phyloP scores from a whole-genome alignment of 2,797 vertebrate genomes.

The Gephyroberyx darwinii region DNA sequence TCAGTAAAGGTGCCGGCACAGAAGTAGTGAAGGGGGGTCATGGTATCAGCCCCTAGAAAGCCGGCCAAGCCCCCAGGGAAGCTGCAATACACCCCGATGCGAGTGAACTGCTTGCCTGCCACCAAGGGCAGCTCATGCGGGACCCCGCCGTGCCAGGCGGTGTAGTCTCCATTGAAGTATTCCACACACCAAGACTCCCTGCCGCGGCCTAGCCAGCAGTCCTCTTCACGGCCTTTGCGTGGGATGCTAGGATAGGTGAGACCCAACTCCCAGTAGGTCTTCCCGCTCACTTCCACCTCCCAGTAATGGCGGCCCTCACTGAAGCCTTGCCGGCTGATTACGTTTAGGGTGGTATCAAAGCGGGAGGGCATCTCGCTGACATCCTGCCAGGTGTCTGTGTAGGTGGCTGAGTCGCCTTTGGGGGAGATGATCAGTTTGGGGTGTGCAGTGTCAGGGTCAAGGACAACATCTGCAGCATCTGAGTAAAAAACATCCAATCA shows the following conservation, averaged over 20 bases:
- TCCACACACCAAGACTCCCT: conserved; percentile 76
- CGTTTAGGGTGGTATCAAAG: conserved; percentile 76
- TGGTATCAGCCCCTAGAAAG: conserved; percentile 73
- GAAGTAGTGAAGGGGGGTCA: conserved; percentile 71
- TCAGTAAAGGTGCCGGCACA: conserved; percentile 69
- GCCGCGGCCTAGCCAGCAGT: conserved; percentile 76
- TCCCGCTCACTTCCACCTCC: conserved; percentile 75
- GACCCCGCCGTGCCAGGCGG: conserved; percentile 72
- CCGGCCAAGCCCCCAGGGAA: conserved; percentile 69
- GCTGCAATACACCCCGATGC: conserved; percentile 72
- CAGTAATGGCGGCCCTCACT: conserved; percentile 74
- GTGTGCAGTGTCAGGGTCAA: conserved; percentile 72
- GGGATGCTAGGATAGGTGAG: conserved; percentile 75
- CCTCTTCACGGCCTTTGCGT: conserved; percentile 69
- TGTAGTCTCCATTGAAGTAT: conserved; percentile 74
- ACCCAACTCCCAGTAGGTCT: conserved; percentile 81
- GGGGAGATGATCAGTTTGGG: conserved; percentile 76
- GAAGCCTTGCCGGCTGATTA: conserved; percentile 68
- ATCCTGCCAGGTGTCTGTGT: conserved; percentile 75
- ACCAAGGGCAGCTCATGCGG: conserved; percentile 60
- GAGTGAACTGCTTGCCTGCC: conserved; percentile 59
- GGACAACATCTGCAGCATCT: conserved; percentile 71
- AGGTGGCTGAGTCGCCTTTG: conserved; percentile 63
- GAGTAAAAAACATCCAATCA: neutral
- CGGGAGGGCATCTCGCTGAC: conserved; percentile 66